Evolutionary conservation across 2,888 invertebrate species (phyloP).

Genomic region (Sphaerophoria rueppellii): DNA sequence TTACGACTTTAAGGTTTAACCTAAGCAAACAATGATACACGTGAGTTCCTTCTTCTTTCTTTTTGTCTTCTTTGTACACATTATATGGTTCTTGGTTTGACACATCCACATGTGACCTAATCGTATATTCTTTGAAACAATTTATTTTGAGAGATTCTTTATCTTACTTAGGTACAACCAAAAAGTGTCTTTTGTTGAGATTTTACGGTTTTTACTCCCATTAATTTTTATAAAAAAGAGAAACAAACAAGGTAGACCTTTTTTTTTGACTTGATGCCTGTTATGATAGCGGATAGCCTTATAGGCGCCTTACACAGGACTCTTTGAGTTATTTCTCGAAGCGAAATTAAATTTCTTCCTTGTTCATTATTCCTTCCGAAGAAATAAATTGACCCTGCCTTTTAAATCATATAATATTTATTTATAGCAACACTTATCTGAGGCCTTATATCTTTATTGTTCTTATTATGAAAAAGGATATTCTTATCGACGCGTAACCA

Average conservation of each 20-base stretch:
- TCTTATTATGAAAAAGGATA: not conserved
- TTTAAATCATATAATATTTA: slow-evolving; percentile 20
- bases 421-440: slow-evolving; percentile 36
- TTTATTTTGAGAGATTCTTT: slow-evolving; percentile 24
- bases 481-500: slow-evolving; percentile 20
- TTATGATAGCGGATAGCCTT: too few species aligned
- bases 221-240: slow-evolving; percentile 9
- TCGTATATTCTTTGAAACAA: slow-evolving; percentile 6
- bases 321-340: not conserved
- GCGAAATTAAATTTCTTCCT: not conserved
- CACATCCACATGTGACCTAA: not conserved
- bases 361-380: slow-evolving; percentile 28
- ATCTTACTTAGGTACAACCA: slow-evolving; percentile 18
- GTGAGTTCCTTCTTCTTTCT: slow-evolving; percentile 31
- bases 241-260: not conserved
- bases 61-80: not conserved
- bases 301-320: too few species aligned
- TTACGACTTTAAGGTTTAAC: not conserved
- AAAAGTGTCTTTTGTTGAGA: slow-evolving; percentile 28
- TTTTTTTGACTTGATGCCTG: slow-evolving; percentile 1
- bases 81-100: not conserved
- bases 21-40: slow-evolving; percentile 10
- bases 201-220: slow-evolving; percentile 34
- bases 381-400: not conserved
- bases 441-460: slow-evolving; percentile 33